Base-by-base conservation (phyloP, 2,888 invertebrate genomes). In the Yponomeuta plumbellus region DNA sequence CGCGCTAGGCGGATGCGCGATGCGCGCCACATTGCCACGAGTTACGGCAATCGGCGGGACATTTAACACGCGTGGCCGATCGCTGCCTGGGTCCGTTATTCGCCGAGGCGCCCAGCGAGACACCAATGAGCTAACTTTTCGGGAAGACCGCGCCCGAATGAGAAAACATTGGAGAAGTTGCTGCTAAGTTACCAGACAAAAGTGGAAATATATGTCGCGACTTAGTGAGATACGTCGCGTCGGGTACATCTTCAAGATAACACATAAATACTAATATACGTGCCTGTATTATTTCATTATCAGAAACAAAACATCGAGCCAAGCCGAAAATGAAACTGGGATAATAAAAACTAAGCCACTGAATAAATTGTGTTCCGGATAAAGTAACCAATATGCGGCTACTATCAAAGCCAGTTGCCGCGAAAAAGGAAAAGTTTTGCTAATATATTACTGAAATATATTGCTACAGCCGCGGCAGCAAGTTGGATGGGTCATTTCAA, bases 11-110 rank as follows among this genome's bases (percentile, higher is more conserved):
- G 44, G 34, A 52, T 52, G 17, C 44, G 13, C 77, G 78, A 76
- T 75, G 76, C 77, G 75, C 73, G 34, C 34, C 34, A 80, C 77
- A 78, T 80, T 78, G 77, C 13, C 76, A 70, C 74, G 79, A 81
- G 84, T 85, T 83, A 85, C 76, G 77, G 72, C 75, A 76, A 80
- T 83, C 81, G 80, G 80, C 80, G 85, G 84, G 81, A 83, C 84
- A 87, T 86, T 87, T 87, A 84, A 85, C 83, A 87, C 86, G 86
- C 86, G 88, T 86, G 83, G 82, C 74, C 80, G 84, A 83, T 82
- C 80, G 85, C 82, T 83, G 20, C 22, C 59, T 8, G 34, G n/a
- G 13, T 22, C 52, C 78, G 84, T 85, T 84, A 88, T 83, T 86
- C 84, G 77, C 70, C 73, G 77, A 80, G 77, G 81, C 84, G 81